Evolutionary conservation across 2,888 invertebrate genomes (phyloP).

Genomic region (Melinaea marsaeus): DNA sequence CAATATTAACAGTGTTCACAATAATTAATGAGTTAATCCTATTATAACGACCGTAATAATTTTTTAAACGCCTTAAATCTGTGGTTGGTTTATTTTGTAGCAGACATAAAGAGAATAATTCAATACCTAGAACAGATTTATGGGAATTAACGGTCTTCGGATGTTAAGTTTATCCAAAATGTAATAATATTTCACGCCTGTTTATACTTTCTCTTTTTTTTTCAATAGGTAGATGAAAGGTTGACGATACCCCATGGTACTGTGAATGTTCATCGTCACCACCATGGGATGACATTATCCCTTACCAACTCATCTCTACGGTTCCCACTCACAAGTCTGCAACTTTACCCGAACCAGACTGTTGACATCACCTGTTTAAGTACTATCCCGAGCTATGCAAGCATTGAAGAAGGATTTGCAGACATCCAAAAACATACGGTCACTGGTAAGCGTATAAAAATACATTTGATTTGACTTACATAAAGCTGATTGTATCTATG

Average conservation of each 20-base stretch:
- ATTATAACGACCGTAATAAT: no score
- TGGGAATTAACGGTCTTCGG: no score
- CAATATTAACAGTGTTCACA: no score
- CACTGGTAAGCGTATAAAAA: slow-evolving; percentile 75
- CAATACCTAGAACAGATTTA: no score
- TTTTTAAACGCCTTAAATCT: no score
- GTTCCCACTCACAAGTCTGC: slow-evolving; percentile 83
- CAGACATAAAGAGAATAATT: no score
- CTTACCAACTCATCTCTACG: slow-evolving; percentile 74
- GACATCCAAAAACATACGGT: slow-evolving; percentile 85
- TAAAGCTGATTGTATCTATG: no score
- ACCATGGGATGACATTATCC: slow-evolving; percentile 64
- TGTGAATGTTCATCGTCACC: slow-evolving; percentile 56
- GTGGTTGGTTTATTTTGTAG: no score
- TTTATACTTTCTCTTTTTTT: neutral
- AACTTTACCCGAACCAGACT: slow-evolving; percentile 82
- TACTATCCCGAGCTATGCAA: slow-evolving; percentile 86
- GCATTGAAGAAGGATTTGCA: slow-evolving; percentile 82
- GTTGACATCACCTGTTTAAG: slow-evolving; percentile 86
- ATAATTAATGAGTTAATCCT: no score
- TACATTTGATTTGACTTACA: no score
- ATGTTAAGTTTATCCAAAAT: neutral
- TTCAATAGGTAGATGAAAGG: slow-evolving; percentile 62
- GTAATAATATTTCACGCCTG: no score
- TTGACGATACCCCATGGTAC: slow-evolving; percentile 66